These are phyloP conservation scores for Polypedilum pembai DNA, from an alignment of 1,140 invertebrate genomes.

Conservation along the genomic window DNA sequence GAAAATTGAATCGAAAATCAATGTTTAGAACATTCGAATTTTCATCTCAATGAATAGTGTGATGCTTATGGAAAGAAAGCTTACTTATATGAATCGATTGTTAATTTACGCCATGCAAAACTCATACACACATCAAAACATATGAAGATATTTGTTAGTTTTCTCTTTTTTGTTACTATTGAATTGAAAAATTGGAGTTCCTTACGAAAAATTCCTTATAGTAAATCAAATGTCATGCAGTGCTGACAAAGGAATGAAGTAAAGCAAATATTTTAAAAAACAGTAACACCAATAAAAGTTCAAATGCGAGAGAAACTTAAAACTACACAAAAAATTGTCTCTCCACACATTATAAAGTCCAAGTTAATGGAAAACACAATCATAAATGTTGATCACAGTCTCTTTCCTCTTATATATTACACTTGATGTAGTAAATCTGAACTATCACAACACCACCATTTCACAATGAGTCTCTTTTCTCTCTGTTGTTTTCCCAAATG, in stretches of 20 bases:
- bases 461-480: background rate
- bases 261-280: background rate
- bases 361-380: background rate
- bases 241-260: background rate
- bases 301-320: background rate
- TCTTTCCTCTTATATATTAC: background rate
- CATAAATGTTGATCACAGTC: background rate
- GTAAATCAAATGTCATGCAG: slow-evolving; percentile 9
- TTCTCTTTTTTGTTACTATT: slow-evolving; percentile 1
- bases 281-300: background rate
- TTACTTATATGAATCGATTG: no score
- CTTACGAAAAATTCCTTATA: slow-evolving; percentile 9
- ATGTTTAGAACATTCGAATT: no score
- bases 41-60: no score
- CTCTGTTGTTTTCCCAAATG: background rate
- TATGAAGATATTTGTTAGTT: background rate
- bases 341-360: background rate
- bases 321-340: background rate
- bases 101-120: no score
- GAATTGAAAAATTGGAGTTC: background rate
- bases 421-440: slow-evolving; percentile 7
- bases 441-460: background rate
- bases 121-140: background rate
- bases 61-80: no score
- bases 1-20: no score